Percentiles rank a stretch among this genome's conserved stretches.
phyloP scores from a whole-genome alignment of 2,888 invertebrate genomes.

The Latrodectus elegans region DNA sequence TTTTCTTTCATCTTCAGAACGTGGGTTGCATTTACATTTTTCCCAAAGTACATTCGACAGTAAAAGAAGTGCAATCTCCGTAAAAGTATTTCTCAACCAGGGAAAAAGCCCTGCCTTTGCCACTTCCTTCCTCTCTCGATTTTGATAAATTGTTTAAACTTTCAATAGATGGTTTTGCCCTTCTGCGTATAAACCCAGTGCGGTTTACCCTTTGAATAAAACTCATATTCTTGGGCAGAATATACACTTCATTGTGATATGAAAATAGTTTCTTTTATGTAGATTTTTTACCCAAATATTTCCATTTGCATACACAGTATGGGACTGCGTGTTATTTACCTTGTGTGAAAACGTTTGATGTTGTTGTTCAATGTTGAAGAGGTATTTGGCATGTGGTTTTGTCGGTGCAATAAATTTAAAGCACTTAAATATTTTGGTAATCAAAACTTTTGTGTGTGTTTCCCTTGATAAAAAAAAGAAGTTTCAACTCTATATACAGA shows the following conservation, averaged over 20 bases:
- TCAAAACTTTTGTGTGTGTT: too few species aligned
- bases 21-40: constrained; percentile 49
- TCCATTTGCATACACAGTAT: not conserved
- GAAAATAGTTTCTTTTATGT: constrained; percentile 5
- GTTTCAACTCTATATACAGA: too few species aligned
- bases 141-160: constrained; percentile 58
- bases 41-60: constrained; percentile 7
- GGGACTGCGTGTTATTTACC: not conserved
- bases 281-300: not conserved
- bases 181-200: constrained; percentile 6
- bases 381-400: too few species aligned
- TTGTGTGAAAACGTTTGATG: too few species aligned
- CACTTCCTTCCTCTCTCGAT: not conserved
- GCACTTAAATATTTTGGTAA: too few species aligned
- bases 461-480: too few species aligned
- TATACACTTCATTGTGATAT: not conserved
- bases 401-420: too few species aligned
- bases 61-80: constrained; percentile 44
- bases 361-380: too few species aligned
- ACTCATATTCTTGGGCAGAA: not conserved
- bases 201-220: constrained; percentile 19
- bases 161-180: constrained; percentile 38
- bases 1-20: not conserved
- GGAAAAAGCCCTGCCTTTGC: constrained; percentile 33
- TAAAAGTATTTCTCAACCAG: constrained; percentile 45